Conservation (phyloP, 2,888 invertebrate genomes). For the Caenorhabditis virilis region DNA sequence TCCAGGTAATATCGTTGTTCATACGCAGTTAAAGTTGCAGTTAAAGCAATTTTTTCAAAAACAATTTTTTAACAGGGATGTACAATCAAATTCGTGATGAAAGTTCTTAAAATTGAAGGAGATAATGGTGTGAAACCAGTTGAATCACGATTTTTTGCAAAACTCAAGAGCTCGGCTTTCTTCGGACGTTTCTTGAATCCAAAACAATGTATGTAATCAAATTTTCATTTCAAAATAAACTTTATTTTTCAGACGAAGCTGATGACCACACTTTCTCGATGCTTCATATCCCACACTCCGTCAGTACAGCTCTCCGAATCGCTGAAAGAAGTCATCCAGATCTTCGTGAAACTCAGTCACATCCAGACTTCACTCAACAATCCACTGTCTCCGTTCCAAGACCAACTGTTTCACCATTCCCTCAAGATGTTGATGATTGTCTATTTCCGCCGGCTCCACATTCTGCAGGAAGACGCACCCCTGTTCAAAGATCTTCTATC, state of each 20-base stretch:
- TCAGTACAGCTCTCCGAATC: conserved; percentile 38
- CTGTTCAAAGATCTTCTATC: conserved; percentile 17
- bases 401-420: conserved; percentile 28
- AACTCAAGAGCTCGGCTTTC: conserved; percentile 4
- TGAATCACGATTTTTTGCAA: conserved; percentile 4
- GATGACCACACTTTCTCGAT: conserved; percentile 33
- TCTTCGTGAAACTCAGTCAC: too few relatives aligned
- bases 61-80: conserved; percentile 19
- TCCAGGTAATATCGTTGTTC: conserved; percentile 81
- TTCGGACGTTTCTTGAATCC: conserved; percentile 3
- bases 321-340: conserved; percentile 35
- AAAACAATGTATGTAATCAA: conserved; percentile 20
- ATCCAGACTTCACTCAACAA: conserved; percentile 13
- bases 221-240: too few relatives aligned
- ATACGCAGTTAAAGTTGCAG: too few relatives aligned
- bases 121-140: conserved; percentile 12
- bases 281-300: conserved; percentile 36
- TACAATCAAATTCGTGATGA: conserved; percentile 31
- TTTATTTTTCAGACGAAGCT: too few relatives aligned
- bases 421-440: conserved; percentile 6
- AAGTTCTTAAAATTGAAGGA: conserved; percentile 20
- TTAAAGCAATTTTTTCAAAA: not conserved
- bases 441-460: not conserved
- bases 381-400: conserved; percentile 25
- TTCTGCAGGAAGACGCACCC: conserved; percentile 36